Evolutionary conservation across 1,140 invertebrate genomes (phyloP).

Genomic region (Anthonomus grandis): DNA sequence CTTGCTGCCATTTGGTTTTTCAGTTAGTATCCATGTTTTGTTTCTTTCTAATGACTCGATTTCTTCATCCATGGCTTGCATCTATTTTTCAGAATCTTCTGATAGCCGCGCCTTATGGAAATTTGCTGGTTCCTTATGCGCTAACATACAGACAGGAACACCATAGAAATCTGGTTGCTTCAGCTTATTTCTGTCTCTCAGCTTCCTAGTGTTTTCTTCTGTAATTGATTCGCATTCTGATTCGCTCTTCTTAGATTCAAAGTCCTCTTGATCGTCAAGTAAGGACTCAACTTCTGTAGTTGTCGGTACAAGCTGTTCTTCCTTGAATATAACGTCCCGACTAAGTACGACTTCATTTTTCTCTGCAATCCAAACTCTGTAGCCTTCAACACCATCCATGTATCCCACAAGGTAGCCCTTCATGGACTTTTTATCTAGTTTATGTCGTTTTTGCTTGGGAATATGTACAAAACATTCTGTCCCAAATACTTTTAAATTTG

Average conservation of each 20-base stretch:
- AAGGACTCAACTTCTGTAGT: constrained; percentile 1
- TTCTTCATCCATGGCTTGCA: constrained; percentile 21
- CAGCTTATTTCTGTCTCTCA: not conserved
- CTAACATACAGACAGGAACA: not conserved
- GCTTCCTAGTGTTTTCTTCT: not conserved
- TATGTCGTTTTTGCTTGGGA: constrained; percentile 15
- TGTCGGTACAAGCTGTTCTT: too few species aligned
- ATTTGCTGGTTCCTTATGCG: constrained; percentile 8
- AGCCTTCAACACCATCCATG: not conserved
- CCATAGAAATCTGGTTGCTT: constrained; percentile 12
- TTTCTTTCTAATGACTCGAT: constrained; percentile 14
- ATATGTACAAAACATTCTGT: constrained; percentile 14
- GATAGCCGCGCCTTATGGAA: constrained; percentile 7
- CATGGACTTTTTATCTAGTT: not conserved
- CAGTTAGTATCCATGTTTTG: constrained; percentile 9
- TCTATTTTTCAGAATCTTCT: constrained; percentile 10
- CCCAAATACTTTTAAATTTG: constrained; percentile 12
- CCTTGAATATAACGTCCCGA: constrained; percentile 11
- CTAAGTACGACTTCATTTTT: constrained; percentile 3
- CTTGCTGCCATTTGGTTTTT: constrained; percentile 28
- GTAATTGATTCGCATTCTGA: not conserved
- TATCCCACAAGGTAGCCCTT: constrained; percentile 1
- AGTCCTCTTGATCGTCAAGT: too few species aligned
- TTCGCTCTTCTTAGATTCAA: too few species aligned
- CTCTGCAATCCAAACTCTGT: constrained; percentile 4